Conservation (phyloP, 23 tunicate genomes). For the Aplidium turbinatum region DNA sequence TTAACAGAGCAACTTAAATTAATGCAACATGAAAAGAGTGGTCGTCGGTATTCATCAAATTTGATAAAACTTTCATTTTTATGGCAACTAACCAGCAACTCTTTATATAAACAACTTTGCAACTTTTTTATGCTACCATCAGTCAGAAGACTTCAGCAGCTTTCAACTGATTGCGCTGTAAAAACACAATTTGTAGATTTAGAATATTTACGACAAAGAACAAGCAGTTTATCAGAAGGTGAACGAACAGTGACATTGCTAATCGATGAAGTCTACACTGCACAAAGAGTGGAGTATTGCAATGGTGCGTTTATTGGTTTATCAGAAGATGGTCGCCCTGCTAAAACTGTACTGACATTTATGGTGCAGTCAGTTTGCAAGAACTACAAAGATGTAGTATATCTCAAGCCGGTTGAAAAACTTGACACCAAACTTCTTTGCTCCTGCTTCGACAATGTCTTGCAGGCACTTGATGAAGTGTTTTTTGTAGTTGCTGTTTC, state of each 20-base stretch:
- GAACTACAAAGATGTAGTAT: constrained; percentile 10
- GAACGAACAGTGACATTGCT: background rate
- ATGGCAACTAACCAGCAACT: constrained; percentile 10
- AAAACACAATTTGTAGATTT: constrained; percentile 10
- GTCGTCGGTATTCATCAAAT: constrained; percentile 3
- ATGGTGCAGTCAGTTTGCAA: constrained; percentile 29
- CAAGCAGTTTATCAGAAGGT: background rate
- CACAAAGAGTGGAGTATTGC: constrained; percentile 28
- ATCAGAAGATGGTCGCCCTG: constrained; percentile 16
- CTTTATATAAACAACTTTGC: constrained; percentile 1
- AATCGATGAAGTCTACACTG: constrained; percentile 26
- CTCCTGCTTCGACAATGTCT: constrained; percentile 3
- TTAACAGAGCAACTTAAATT: background rate
- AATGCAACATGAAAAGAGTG: background rate
- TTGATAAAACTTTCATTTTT: constrained; percentile 10
- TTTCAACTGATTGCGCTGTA: constrained; percentile 5
- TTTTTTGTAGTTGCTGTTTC: constrained; percentile 3
- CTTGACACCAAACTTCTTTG: constrained; percentile 25
- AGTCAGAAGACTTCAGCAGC: constrained; percentile 19
- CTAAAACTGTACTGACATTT: constrained; percentile 25
- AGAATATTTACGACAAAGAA: constrained; percentile 14
- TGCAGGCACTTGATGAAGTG: constrained; percentile 12
- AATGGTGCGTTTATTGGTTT: constrained; percentile 28
- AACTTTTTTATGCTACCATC: constrained; percentile 5
- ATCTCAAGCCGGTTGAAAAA: constrained; percentile 21